Evolutionary conservation across 1,140 invertebrate species (phyloP), one percentile per base, ranked within the genome.

Genomic region (Cotesia typhae): DNA sequence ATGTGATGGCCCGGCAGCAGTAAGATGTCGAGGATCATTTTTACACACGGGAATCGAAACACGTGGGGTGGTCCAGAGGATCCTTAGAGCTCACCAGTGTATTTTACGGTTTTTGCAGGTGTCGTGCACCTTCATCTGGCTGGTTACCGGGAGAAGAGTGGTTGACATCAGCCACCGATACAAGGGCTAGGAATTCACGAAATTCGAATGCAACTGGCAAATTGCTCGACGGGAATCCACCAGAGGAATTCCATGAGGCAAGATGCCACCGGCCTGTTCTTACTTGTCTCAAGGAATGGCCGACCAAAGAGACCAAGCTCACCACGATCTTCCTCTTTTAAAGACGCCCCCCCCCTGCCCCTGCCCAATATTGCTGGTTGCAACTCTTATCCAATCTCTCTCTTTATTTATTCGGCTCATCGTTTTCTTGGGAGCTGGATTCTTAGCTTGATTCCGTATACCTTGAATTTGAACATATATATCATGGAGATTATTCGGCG

Each of bases 191-290:
- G 80, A 84, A 83, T 84, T 83, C 82, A 75, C 79, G 81, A 84
- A 84, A 84, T 82, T 78, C 79, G 77, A 84, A 83, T 75, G 79
- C 83, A 83, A 83, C 82, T 83, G 81, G 82, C 82, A 84, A 84
- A 84, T 84, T 83, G 79, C 77, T 51, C 79, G 74, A 74, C 73
- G 75, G 79, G 81, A 83, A 84, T 80, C 77, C 77, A 67, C 70
- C 79, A 76, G 75, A 75, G 82, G 81, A 81, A 84, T 85, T 83
- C 76, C 81, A 80, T 81, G 80, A 73, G 80, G 80, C 81, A 76
- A 81, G 82, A 84, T 85, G 77, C 82, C 82, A 81, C 76, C 79
- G 77, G 80, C 78, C 77, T 75, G 80, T 82, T 82, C 81, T 82
- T 80, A 78, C 77, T 75, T 80, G 77, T 72, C 70, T 55, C 66